A percentile compares a stretch with the other conserved stretches of the same genome.
These are phyloP conservation scores for Mesoligia furuncula DNA, from an alignment of 2,888 invertebrate species.

Conservation along the genomic window DNA sequence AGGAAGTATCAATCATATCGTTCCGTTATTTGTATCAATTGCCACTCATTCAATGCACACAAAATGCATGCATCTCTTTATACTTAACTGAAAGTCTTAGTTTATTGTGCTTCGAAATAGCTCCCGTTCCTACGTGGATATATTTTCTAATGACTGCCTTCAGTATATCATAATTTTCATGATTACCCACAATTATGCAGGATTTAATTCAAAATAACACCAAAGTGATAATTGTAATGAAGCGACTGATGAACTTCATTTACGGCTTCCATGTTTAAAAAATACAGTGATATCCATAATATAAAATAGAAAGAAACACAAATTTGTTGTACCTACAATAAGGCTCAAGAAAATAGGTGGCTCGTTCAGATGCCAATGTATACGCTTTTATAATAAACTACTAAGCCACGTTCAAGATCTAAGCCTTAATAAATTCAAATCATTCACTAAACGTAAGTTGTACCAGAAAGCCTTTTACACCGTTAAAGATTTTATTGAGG, in stretches of 20 bases:
- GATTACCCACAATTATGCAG: not conserved
- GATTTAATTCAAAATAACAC: not conserved
- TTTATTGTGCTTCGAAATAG: not conserved
- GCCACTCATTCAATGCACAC: conserved; percentile 25
- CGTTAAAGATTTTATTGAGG: too few relatives aligned
- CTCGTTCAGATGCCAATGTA: too few relatives aligned
- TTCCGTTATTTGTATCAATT: conserved; percentile 41
- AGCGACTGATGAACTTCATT: not conserved
- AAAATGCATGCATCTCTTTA: conserved; percentile 7
- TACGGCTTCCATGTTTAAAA: not conserved
- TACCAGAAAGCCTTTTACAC: too few relatives aligned
- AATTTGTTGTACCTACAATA: too few relatives aligned
- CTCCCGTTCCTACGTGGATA: not conserved
- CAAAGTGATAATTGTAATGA: not conserved
- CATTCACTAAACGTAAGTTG: too few relatives aligned
- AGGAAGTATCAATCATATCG: conserved; percentile 51
- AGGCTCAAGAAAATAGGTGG: too few relatives aligned
- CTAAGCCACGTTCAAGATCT: too few relatives aligned
- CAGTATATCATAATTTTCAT: not conserved
- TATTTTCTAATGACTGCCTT: not conserved
- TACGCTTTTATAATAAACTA: too few relatives aligned
- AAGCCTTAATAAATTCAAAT: too few relatives aligned
- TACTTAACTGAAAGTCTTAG: not conserved
- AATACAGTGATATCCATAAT: too few relatives aligned
- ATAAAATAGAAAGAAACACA: too few relatives aligned